phyloP scores from a whole-genome alignment of 2,888 invertebrate species.

The Coenonympha glycerion region DNA sequence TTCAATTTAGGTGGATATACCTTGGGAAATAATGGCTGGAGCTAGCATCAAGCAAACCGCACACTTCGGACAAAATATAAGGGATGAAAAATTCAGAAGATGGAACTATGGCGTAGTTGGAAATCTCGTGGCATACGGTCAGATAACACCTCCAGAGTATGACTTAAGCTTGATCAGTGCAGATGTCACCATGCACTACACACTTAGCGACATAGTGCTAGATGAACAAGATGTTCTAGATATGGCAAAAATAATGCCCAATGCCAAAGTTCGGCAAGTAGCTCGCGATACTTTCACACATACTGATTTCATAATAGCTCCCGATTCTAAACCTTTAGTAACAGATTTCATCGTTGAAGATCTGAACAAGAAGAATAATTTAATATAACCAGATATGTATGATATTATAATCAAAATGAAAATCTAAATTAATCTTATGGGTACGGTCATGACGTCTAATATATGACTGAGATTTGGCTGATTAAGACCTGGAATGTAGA shows the following conservation, averaged over 20 bases:
- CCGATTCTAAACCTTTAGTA: conserved; percentile 28
- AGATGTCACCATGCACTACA: conserved; percentile 31
- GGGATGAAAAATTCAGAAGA: conserved; percentile 45
- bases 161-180: conserved; percentile 32
- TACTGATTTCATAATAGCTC: conserved; percentile 29
- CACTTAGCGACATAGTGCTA: conserved; percentile 29
- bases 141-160: conserved; percentile 42
- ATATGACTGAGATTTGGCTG: background rate
- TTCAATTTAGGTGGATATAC: background rate
- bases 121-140: conserved; percentile 42
- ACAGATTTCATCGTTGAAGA: conserved; percentile 30
- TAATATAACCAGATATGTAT: background rate
- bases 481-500: too few species aligned
- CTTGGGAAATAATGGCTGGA: conserved; percentile 31
- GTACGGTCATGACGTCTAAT: background rate
- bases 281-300: conserved; percentile 30
- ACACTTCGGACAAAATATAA: conserved; percentile 58
- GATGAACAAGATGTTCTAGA: conserved; percentile 30
- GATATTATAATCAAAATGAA: background rate
- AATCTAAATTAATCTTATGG: background rate
- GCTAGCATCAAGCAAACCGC: conserved; percentile 53
- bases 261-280: conserved; percentile 26
- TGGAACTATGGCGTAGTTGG: conserved; percentile 41
- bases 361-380: conserved; percentile 16
- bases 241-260: conserved; percentile 31